phyloP scores from a whole-genome alignment of 1,140 invertebrate genomes.

The Drosophila jambulina region DNA sequence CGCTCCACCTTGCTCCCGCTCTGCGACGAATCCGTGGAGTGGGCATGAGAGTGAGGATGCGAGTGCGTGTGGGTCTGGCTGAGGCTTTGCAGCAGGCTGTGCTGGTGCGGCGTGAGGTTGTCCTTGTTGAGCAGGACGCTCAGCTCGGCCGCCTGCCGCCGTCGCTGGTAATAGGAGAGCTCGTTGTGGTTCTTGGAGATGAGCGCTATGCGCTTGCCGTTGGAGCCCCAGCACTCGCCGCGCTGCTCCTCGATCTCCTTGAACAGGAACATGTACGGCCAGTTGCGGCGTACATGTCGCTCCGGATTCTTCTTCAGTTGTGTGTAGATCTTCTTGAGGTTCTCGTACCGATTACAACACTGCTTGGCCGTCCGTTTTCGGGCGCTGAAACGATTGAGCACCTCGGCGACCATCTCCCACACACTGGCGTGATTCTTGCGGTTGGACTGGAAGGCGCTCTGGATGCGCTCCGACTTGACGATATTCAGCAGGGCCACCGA shows the following conservation, averaged over 20 bases:
- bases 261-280: slow-evolving; percentile 84
- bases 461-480: slow-evolving; percentile 82
- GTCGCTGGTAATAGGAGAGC: slow-evolving; percentile 78
- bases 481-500: slow-evolving; percentile 82
- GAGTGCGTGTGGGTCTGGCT: slow-evolving; percentile 70
- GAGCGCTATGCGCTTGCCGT: slow-evolving; percentile 75
- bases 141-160: slow-evolving; percentile 76
- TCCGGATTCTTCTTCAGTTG: slow-evolving; percentile 84
- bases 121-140: slow-evolving; percentile 75
- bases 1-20: slow-evolving; percentile 79
- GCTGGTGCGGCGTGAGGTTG: slow-evolving; percentile 73
- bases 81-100: slow-evolving; percentile 67
- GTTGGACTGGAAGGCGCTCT: slow-evolving; percentile 84
- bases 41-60: slow-evolving; percentile 43
- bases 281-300: slow-evolving; percentile 80
- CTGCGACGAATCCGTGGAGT: slow-evolving; percentile 82
- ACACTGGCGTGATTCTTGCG: slow-evolving; percentile 84
- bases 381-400: slow-evolving; percentile 79
- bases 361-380: slow-evolving; percentile 80
- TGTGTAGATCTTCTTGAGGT: slow-evolving; percentile 83
- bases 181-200: slow-evolving; percentile 81
- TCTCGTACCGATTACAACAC: slow-evolving; percentile 84
- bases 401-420: slow-evolving; percentile 84
- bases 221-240: slow-evolving; percentile 83
- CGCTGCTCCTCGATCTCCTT: slow-evolving; percentile 84